These are phyloP conservation scores for Eueides isabella DNA, from an alignment of 1,140 invertebrate genomes.

Conservation along the genomic window DNA sequence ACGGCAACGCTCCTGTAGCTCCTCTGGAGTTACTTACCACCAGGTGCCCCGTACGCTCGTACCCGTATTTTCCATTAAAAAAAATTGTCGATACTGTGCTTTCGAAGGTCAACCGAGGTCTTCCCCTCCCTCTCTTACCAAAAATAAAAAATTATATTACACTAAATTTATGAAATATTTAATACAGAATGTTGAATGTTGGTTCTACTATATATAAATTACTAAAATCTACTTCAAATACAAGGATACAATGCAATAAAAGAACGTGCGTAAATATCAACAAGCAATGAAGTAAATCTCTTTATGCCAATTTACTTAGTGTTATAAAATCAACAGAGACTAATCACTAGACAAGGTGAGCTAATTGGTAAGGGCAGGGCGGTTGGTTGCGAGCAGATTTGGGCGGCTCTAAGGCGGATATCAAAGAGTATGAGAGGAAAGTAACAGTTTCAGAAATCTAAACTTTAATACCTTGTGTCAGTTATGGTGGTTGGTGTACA, in stretches of 20 bases:
- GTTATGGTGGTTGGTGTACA: too few species aligned
- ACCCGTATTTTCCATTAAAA: too few species aligned
- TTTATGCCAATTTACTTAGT: conserved; percentile 6
- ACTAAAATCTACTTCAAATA: background rate
- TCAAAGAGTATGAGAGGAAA: conserved; percentile 42
- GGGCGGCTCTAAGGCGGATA: conserved; percentile 43
- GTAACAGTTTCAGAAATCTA: background rate
- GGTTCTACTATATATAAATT: too few species aligned
- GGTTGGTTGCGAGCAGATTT: conserved; percentile 56
- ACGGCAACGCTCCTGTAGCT: too few species aligned
- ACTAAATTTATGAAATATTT: too few species aligned
- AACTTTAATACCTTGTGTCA: background rate
- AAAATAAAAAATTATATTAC: too few species aligned
- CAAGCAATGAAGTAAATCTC: background rate
- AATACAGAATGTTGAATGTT: too few species aligned
- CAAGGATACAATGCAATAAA: background rate
- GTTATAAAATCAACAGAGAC: conserved; percentile 19
- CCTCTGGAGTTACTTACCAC: too few species aligned
- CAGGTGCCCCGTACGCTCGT: too few species aligned
- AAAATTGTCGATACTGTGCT: too few species aligned
- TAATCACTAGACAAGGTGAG: conserved; percentile 41
- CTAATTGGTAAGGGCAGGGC: conserved; percentile 48
- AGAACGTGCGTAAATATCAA: background rate
- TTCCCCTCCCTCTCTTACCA: too few species aligned
- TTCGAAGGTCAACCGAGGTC: too few species aligned